Conservation (phyloP, 1,140 invertebrate species). For the Eumeta japonica region DNA sequence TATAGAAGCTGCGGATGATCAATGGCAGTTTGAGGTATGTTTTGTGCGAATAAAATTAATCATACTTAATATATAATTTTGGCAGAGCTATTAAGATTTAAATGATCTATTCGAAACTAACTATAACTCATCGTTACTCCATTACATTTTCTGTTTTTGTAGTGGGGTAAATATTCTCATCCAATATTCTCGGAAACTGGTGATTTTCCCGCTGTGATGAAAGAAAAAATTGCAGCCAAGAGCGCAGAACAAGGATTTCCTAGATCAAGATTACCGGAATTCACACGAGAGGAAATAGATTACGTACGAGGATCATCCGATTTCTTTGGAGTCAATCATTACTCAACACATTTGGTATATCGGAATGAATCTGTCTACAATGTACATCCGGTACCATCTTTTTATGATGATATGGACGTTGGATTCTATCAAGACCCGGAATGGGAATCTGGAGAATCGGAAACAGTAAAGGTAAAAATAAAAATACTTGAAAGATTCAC, state of each 20-base stretch:
- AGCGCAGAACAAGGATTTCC: conserved; percentile 45
- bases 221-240: conserved; percentile 51
- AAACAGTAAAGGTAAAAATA: conserved; percentile 10
- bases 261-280: conserved; percentile 40
- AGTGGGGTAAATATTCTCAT: conserved; percentile 40
- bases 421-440: conserved; percentile 8
- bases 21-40: conserved; percentile 43
- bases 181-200: conserved; percentile 60
- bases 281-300: conserved; percentile 25
- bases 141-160: conserved; percentile 15
- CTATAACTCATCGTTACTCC: no score
- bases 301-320: neutral
- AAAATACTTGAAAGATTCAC: neutral
- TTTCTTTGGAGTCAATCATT: conserved; percentile 1
- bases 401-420: conserved; percentile 21
- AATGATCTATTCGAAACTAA: no score
- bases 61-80: no score
- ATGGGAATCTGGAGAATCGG: conserved; percentile 17
- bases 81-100: no score
- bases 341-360: neutral
- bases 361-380: conserved; percentile 6
- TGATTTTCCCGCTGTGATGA: conserved; percentile 61
- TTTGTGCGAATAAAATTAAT: no score
- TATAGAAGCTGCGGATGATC: conserved; percentile 49
- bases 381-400: conserved; percentile 19